Evolutionary conservation across 2,113 vertebrate genomes (phyloP), one percentile per base, ranked within the genome.

Genomic region (Lipophrys pholis): DNA sequence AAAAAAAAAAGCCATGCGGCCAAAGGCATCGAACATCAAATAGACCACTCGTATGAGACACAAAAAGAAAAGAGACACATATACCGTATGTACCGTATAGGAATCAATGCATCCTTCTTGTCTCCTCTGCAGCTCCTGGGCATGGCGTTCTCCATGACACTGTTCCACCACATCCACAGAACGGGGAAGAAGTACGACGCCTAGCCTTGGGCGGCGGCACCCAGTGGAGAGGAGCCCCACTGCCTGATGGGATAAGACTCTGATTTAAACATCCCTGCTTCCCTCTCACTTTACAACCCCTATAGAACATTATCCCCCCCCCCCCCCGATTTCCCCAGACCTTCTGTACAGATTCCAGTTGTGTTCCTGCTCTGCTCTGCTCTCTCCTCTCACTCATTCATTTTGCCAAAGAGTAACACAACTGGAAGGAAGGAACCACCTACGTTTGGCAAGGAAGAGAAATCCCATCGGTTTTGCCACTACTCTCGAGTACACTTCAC

Each of bases 81-180:
- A 54, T 6, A 53, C 43, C 21, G 21, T 30, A 30, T 30, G 21
- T 30, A 4, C 21, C 4, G 4, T 30, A 30, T 30, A 30, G 21
- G 4, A 30, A 30, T 81, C 42, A 83, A 36, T 5, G 5, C 81
- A 39, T 85, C 15, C 45, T 36, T 78, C 38, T 83, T 2, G 42
- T 78, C 53, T 73, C 53, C 67, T 94, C 63, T 91, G 92, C 94
- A 99, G 98, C 96, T 99, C 72, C 95, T 99, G 84, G 98, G 97
- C 75, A 99, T 99, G 98, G 98, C 96, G 41, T 99, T 99, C 92
- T 98, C 98, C 91, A 98, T 99, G 97, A 99, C 95, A 6, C 95
- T 99, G 51, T 99, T 99, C 92, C 98, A 99, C 87, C 98, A 99
- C 88, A 98, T 98, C 93, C 97, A 97, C 92, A 95, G 97, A 93